Evolutionary conservation across 1,140 invertebrate genomes (phyloP).

Genomic region (Wiebesia pumilae): DNA sequence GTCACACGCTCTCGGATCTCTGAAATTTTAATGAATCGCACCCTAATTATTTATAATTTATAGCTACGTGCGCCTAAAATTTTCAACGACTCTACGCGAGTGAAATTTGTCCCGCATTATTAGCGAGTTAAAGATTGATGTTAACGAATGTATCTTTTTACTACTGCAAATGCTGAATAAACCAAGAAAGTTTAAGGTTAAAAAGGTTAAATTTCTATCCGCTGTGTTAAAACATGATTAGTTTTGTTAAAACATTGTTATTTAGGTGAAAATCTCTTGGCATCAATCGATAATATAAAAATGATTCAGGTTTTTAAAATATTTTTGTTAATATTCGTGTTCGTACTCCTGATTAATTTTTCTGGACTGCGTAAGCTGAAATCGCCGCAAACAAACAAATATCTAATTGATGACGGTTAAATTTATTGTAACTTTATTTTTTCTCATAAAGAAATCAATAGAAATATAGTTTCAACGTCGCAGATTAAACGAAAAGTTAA

Average conservation of each 20-base stretch:
- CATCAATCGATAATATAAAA: background rate
- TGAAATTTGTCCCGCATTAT: conserved; percentile 33
- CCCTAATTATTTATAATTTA: conserved; percentile 72
- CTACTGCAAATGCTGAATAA: background rate
- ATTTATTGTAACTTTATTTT: background rate
- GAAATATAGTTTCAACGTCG: background rate
- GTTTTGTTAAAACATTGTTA: background rate
- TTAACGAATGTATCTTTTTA: conserved; percentile 26
- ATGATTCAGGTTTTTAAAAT: too few species aligned
- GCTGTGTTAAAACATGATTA: too few species aligned
- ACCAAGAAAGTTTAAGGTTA: background rate
- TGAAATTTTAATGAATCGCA: conserved; percentile 69
- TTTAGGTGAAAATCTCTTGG: background rate
- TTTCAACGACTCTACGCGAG: background rate
- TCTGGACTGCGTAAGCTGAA: background rate
- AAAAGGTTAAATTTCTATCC: background rate
- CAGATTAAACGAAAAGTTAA: background rate
- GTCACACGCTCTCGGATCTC: conserved; percentile 53
- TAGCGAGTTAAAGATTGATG: conserved; percentile 26
- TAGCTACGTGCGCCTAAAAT: conserved; percentile 50
- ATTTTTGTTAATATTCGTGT: too few species aligned
- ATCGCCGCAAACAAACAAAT: background rate
- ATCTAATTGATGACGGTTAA: background rate
- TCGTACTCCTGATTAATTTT: too few species aligned
- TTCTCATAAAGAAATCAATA: background rate